Evolutionary conservation across 2,888 invertebrate species (phyloP).

Genomic region (Vanessa cardui): DNA sequence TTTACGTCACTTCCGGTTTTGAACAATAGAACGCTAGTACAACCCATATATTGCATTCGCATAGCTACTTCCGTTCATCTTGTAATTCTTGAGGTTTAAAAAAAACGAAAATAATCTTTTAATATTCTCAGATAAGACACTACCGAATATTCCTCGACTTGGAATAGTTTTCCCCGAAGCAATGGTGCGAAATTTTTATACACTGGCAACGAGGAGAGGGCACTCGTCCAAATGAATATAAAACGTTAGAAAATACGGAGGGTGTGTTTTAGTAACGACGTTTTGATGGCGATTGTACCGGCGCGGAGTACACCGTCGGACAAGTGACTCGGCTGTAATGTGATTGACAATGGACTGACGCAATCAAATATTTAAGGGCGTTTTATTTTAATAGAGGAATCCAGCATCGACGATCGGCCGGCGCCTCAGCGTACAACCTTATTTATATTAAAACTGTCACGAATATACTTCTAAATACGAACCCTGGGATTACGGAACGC

Average conservation of each 20-base stretch:
- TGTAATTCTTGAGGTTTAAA: neutral
- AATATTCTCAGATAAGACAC: neutral
- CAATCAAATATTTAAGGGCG: constrained; percentile 21
- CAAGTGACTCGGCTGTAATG: constrained; percentile 50
- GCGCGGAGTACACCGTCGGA: constrained; percentile 38
- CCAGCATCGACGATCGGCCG: neutral
- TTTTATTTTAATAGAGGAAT: constrained; percentile 8
- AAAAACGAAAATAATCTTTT: neutral
- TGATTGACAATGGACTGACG: constrained; percentile 50
- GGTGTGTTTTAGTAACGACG: constrained; percentile 59
- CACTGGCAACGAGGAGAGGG: constrained; percentile 33
- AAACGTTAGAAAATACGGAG: constrained; percentile 53
- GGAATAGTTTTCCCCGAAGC: constrained; percentile 11
- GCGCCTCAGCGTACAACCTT: neutral
- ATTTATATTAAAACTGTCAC: neutral
- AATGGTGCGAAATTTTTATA: constrained; percentile 23
- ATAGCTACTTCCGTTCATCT: neutral
- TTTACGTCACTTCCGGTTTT: constrained; percentile 2
- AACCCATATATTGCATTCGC: neutral
- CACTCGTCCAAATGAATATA: constrained; percentile 47
- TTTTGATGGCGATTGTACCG: constrained; percentile 58
- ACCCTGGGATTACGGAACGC: constrained; percentile 51
- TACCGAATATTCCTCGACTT: too few relatives aligned
- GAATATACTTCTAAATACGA: constrained; percentile 29
- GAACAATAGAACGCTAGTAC: neutral